phyloP scores from a whole-genome alignment of 1,140 invertebrate genomes.

The Pogonomyrmex californicus region DNA sequence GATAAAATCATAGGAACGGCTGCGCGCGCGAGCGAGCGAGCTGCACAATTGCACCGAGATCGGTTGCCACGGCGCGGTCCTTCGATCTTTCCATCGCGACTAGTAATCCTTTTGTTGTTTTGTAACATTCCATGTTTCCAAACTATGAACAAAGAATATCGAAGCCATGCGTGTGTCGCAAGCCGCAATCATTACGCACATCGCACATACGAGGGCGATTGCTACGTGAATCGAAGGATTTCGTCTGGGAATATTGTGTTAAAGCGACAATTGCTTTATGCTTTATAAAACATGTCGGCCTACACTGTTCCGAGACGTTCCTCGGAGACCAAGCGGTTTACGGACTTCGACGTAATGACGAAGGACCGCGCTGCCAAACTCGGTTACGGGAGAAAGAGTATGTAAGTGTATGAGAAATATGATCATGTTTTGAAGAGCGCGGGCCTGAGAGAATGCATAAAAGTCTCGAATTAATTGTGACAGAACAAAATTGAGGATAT shows the following conservation, averaged over 20 bases:
- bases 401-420: constrained; percentile 14
- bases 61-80: constrained; percentile 65
- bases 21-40: constrained; percentile 49
- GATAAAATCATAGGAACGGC: constrained; percentile 54
- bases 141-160: constrained; percentile 72
- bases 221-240: constrained; percentile 32
- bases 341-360: constrained; percentile 63
- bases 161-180: constrained; percentile 56
- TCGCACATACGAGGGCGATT: constrained; percentile 22
- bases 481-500: not conserved
- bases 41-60: constrained; percentile 55
- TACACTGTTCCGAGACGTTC: constrained; percentile 50
- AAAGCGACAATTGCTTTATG: not conserved
- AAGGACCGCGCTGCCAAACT: constrained; percentile 71
- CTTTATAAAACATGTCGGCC: not conserved
- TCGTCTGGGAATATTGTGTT: constrained; percentile 49
- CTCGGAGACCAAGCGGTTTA: constrained; percentile 71
- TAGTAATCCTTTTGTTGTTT: constrained; percentile 78
- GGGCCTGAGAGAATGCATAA: not conserved
- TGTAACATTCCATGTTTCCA: constrained; percentile 84
- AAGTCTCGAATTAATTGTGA: constrained; percentile 21
- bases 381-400: constrained; percentile 65
- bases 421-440: not conserved
- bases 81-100: constrained; percentile 64
- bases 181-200: constrained; percentile 51